These are phyloP conservation scores for Bufo bufo DNA, from an alignment of 2,113 vertebrate species.

Conservation along the genomic window DNA sequence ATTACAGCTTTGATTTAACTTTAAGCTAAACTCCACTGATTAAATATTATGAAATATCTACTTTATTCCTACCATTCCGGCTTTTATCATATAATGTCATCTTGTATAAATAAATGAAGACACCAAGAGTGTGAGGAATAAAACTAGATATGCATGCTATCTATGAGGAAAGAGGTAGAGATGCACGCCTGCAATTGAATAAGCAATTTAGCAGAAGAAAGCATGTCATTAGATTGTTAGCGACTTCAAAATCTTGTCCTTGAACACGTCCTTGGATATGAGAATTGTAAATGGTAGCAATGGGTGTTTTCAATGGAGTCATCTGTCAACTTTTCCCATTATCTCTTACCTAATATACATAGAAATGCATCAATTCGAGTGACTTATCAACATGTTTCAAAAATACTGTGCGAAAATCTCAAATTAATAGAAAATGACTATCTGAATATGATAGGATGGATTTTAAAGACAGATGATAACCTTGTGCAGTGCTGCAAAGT, in stretches of 20 bases:
- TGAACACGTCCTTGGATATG: conserved; percentile 37
- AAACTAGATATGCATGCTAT: conserved; percentile 27
- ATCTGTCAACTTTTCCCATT: conserved; percentile 49
- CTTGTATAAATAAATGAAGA: conserved; percentile 47
- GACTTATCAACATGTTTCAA: conserved; percentile 52
- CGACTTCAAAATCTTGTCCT: conserved; percentile 35
- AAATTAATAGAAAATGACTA: conserved; percentile 51
- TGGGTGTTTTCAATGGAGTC: conserved; percentile 43
- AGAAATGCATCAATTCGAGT: conserved; percentile 49
- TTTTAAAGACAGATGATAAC: conserved; percentile 52
- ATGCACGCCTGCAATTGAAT: conserved; percentile 31
- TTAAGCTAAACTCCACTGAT: conserved; percentile 35
- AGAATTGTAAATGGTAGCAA: conserved; percentile 44
- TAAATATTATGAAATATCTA: conserved; percentile 44
- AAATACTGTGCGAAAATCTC: conserved; percentile 44
- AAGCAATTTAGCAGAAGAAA: conserved; percentile 47
- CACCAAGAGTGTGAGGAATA: conserved; percentile 36
- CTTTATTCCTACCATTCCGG: conserved; percentile 34
- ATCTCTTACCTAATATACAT: conserved; percentile 49
- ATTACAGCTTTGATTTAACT: conserved; percentile 32
- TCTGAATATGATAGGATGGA: conserved; percentile 27
- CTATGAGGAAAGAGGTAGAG: conserved; percentile 10
- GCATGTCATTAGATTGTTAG: conserved; percentile 48
- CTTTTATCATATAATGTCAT: conserved; percentile 28
- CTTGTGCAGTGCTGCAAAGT: conserved; percentile 29